Base-by-base conservation (phyloP, 2,888 invertebrate species). In the Prosopocoilus inquinatus region DNA sequence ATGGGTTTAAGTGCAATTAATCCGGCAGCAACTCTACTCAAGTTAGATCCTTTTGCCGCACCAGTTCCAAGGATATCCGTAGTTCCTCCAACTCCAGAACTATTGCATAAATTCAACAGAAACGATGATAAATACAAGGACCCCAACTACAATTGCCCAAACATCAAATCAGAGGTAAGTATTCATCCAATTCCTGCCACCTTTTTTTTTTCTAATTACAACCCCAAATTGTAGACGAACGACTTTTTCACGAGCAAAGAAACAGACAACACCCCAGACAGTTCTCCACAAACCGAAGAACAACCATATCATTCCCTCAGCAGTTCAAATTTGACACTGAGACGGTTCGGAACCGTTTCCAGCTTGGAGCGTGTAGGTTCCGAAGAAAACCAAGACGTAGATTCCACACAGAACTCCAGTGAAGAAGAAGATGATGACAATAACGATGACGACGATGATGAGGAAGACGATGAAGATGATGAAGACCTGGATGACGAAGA, bases 1-100 rank as follows among this genome's bases (percentile, higher is more conserved):
- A 85, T 88, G 78, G 87, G 88, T n/a, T 71, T 85, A 50, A 83
- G 82, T 47, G 83, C 84, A 16, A 81, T 82, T 9, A 84, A 83
- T 68, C 84, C 84, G n/a, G 81, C 84, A 35, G 81, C 83, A 16
- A 83, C 79, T 71, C 71, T 84, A 66, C 68, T 84, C 66, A 78
- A 84, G 76, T 56, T 81, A 66, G 75, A 85, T 66, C 84, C 84
- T 1, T 84, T 84, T 64, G 67, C 71, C 32, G 57, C 67, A 57
- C 73, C 69, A 11, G 79, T 88, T 62, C 88, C 88, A 55, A 87
- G 85, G 68, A 89, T 90, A 68, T 84, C 89, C 44, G 85, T 90
- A 57, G 82, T 89, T 55, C 89, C 90, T 55, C 88, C 90, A 16
- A 89, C 89, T 1, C 89, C 89, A 2, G 89, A 89, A 66, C 52